Conservation (phyloP, 2,113 vertebrate genomes). For the Campylomormyrus numenius region DNA sequence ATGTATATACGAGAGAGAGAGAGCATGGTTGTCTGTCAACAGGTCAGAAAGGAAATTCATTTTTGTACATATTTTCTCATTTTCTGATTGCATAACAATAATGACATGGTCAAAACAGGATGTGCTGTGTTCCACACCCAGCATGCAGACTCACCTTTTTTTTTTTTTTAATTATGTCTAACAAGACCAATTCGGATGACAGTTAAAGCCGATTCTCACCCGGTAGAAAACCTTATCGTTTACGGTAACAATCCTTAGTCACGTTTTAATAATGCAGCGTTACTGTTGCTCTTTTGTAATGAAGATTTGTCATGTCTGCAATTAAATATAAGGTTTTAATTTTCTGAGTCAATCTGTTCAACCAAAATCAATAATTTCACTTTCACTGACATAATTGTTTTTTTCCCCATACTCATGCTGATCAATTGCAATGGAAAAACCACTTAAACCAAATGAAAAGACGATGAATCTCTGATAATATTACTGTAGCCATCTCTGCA, state of each 20-base stretch:
- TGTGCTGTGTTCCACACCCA: too few species aligned
- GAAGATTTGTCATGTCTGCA: conserved; percentile 22
- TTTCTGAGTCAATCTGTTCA: conserved; percentile 24
- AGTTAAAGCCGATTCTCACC: background rate
- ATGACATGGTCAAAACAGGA: background rate
- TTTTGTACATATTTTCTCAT: background rate
- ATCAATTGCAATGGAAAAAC: conserved; percentile 21
- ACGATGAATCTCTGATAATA: conserved; percentile 13
- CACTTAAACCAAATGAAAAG: conserved; percentile 8
- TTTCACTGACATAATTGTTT: conserved; percentile 26
- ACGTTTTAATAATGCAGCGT: conserved; percentile 6
- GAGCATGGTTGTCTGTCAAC: background rate
- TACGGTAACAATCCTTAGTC: conserved; percentile 22
- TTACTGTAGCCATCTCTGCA: background rate
- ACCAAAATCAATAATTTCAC: conserved; percentile 30
- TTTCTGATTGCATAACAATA: background rate
- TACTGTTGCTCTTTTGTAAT: conserved; percentile 23
- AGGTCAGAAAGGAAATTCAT: background rate
- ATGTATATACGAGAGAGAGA: too few species aligned
- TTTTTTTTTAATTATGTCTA: background rate
- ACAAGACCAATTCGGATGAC: background rate
- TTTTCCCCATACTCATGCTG: conserved; percentile 7
- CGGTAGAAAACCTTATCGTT: conserved; percentile 11
- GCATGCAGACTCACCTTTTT: too few species aligned
- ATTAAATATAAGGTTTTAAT: conserved; percentile 27